phyloP scores from a whole-genome alignment of 1,140 invertebrate genomes.

The Idris sp. region DNA sequence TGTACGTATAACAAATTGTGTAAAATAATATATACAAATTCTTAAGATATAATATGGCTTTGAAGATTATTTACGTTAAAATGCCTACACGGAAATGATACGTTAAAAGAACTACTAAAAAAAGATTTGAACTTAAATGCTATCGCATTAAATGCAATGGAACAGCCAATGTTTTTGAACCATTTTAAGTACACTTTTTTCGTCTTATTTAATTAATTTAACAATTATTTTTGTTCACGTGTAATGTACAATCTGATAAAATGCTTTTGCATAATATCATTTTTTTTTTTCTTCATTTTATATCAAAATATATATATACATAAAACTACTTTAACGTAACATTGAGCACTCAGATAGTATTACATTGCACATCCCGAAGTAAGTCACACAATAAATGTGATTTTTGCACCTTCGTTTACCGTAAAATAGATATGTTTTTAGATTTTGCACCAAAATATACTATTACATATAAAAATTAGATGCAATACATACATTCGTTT shows the following conservation, averaged over 20 bases:
- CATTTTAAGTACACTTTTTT: conserved; percentile 27
- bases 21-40: conserved; percentile 69
- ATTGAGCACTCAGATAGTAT: conserved; percentile 28
- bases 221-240: background rate
- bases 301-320: no score
- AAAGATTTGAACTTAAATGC: conserved; percentile 21
- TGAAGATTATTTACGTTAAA: conserved; percentile 59
- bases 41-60: conserved; percentile 74
- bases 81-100: conserved; percentile 64
- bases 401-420: conserved; percentile 18
- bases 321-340: conserved; percentile 13
- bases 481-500: no score
- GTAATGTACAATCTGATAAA: conserved; percentile 7
- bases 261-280: conserved; percentile 15
- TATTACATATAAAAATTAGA: no score
- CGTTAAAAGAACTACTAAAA: conserved; percentile 26
- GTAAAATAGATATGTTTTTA: conserved; percentile 3
- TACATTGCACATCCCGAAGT: conserved; percentile 33
- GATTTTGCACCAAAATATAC: no score
- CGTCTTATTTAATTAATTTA: background rate
- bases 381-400: conserved; percentile 14
- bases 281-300: conserved; percentile 6
- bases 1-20: conserved; percentile 67
- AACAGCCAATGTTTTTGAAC: conserved; percentile 7
- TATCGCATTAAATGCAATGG: conserved; percentile 28